phyloP scores from a whole-genome alignment of 92 coral and sea anemone species.

The Meandrina meandrites region DNA sequence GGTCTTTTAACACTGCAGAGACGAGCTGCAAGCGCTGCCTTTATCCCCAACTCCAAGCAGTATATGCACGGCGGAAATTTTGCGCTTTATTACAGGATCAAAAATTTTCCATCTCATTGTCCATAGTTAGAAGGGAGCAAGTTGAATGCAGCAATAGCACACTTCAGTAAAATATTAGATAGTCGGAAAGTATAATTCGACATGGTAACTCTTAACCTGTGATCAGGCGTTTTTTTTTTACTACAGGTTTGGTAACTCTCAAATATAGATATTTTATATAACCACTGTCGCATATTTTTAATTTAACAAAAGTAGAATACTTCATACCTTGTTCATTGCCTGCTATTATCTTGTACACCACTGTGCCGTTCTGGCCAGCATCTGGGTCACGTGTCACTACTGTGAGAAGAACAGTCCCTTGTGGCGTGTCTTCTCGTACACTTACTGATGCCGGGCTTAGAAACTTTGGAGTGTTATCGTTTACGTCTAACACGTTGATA shows the following conservation, averaged over 20 bases:
- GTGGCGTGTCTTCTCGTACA: constrained; percentile 39
- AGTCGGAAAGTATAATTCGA: not conserved
- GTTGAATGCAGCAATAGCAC: no score
- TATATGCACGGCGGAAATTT: no score
- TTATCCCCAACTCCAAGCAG: no score
- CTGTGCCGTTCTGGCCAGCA: constrained; percentile 46
- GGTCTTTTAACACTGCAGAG: no score
- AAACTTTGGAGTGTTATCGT: constrained; percentile 64
- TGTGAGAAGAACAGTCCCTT: constrained; percentile 36
- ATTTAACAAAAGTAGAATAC: not conserved
- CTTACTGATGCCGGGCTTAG: constrained; percentile 25
- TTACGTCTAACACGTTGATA: constrained; percentile 48
- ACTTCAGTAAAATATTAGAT: not conserved
- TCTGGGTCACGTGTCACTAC: constrained; percentile 50
- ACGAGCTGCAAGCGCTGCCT: no score
- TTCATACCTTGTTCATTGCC: constrained; percentile 54
- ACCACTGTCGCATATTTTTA: not conserved
- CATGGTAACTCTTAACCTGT: not conserved
- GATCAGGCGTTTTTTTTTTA: no score
- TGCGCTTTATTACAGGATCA: no score
- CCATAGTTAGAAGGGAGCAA: no score
- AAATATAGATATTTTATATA: no score
- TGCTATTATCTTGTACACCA: constrained; percentile 43
- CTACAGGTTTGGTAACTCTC: no score
- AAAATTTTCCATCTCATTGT: no score